Conservation (phyloP, 2,797 vertebrate genomes). For the Sebastes dallii region DNA sequence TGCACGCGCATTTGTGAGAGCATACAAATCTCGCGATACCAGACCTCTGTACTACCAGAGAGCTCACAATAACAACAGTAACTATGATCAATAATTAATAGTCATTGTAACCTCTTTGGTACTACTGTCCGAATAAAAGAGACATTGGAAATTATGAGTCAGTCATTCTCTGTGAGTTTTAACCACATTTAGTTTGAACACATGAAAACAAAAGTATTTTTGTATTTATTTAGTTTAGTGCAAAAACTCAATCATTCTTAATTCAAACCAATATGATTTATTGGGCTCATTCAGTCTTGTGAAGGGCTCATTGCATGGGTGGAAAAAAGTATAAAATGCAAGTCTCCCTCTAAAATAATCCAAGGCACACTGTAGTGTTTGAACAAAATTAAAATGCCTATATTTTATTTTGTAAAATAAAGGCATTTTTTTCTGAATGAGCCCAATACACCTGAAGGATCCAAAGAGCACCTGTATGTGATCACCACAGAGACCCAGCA, state of each 20-base stretch:
- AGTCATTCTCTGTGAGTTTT: neutral
- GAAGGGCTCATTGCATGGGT: too few species aligned
- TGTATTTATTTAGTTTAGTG: neutral
- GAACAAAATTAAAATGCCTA: too few species aligned
- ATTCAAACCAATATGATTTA: neutral
- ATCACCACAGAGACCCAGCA: too few species aligned
- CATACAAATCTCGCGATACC: conserved; percentile 17
- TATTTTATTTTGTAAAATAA: too few species aligned
- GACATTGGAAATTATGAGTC: neutral
- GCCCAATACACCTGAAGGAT: too few species aligned
- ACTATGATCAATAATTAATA: neutral
- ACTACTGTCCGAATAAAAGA: neutral
- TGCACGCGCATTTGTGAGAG: conserved; percentile 9
- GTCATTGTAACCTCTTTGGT: neutral
- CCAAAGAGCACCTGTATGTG: too few species aligned
- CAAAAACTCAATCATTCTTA: neutral
- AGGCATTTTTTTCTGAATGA: too few species aligned
- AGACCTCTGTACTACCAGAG: neutral
- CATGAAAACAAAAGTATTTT: neutral
- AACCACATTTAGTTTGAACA: neutral
- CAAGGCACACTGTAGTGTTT: too few species aligned
- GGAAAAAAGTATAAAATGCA: too few species aligned
- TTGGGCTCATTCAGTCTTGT: neutral
- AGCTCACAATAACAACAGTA: neutral
- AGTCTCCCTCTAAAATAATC: too few species aligned